Percentiles rank a stretch among this genome's conserved stretches.
Evolutionary conservation across 1,140 invertebrate species (phyloP).

Genomic region (Maconellicoccus hirsutus): DNA sequence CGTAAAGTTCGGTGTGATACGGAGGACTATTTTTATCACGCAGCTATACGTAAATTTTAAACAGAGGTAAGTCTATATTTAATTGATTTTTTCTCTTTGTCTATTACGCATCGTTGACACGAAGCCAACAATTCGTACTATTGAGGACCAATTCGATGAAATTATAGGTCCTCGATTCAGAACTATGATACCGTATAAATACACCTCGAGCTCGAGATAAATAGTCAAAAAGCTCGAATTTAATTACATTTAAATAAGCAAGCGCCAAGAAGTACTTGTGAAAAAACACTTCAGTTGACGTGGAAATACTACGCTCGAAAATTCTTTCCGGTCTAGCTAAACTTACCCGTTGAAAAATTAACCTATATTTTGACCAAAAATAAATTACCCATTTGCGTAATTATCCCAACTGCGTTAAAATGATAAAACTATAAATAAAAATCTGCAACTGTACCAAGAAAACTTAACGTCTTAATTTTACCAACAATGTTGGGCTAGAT

Average conservation of each 20-base stretch:
- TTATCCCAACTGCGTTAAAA: no score
- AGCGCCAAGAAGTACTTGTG: no score
- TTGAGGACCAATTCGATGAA: no score
- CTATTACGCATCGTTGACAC: background rate
- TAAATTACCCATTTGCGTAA: no score
- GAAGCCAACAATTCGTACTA: background rate
- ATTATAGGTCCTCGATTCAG: no score
- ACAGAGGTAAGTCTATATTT: background rate
- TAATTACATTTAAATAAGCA: no score
- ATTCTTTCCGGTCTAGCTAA: background rate
- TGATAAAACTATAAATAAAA: background rate
- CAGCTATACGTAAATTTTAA: background rate
- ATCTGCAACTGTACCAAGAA: background rate
- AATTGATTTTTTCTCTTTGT: background rate
- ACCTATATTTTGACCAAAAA: background rate
- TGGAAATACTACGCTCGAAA: no score
- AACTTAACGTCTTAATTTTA: background rate
- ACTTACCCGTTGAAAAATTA: background rate
- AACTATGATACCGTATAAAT: no score
- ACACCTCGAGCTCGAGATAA: no score
- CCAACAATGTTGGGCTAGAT: conserved; percentile 2
- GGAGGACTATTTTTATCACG: background rate
- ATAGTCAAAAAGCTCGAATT: no score
- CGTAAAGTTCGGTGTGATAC: background rate
- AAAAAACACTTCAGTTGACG: no score